Conservation (phyloP, 2,113 vertebrate genomes). For the Zosterops pallidus region DNA sequence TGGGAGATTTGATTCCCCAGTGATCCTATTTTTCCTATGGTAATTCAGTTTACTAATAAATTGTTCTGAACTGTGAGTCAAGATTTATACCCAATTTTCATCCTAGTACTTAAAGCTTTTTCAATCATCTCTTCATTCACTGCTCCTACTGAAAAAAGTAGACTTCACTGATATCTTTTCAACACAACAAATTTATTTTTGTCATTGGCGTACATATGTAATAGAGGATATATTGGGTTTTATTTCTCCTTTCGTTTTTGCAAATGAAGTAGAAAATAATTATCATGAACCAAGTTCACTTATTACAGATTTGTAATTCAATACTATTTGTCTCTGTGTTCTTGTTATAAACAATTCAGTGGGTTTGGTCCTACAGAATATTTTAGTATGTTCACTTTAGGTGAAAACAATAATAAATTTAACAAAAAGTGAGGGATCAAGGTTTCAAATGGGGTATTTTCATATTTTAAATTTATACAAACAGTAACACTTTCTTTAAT, state of each 20-base stretch:
- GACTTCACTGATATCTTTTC: background rate
- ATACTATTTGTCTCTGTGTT: background rate
- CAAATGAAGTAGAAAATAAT: background rate
- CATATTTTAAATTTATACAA: background rate
- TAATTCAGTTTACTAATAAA: constrained; percentile 8
- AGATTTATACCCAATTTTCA: background rate
- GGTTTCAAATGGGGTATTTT: background rate
- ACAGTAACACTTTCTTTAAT: background rate
- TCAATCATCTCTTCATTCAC: background rate
- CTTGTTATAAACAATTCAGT: background rate
- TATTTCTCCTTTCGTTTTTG: background rate
- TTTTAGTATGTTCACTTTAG: background rate
- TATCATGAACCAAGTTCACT: background rate
- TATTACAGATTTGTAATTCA: background rate
- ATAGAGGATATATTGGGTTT: background rate
- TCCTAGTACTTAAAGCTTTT: background rate
- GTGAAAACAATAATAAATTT: background rate
- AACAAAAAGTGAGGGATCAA: background rate
- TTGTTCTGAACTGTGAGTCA: background rate
- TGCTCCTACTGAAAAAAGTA: background rate
- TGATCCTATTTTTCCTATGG: background rate
- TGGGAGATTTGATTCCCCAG: background rate
- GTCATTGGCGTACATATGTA: background rate
- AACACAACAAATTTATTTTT: background rate
- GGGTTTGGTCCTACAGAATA: background rate